A percentile compares a stretch with the other conserved stretches of the same genome.
Evolutionary conservation across 1,140 invertebrate species (phyloP).

Genomic region (Sinonovacula constricta): DNA sequence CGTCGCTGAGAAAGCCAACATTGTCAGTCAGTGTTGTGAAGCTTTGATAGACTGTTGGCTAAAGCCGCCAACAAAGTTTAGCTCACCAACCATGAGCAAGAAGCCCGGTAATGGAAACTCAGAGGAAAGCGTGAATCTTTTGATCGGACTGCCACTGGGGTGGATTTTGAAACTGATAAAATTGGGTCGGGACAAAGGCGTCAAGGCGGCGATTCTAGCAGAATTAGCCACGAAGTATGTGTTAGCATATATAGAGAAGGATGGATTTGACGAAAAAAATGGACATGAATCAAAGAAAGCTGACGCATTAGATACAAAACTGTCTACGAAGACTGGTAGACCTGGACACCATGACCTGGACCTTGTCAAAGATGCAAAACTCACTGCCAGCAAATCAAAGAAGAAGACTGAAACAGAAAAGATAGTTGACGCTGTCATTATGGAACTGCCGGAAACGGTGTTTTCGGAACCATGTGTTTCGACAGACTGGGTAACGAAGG

Average conservation of each 20-base stretch:
- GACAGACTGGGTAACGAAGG: slow-evolving; percentile 72
- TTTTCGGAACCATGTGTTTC: slow-evolving; percentile 64
- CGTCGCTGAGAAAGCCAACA: slow-evolving; percentile 67
- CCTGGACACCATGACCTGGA: slow-evolving; percentile 17
- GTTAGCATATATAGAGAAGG: slow-evolving; percentile 54
- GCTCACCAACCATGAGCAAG: slow-evolving; percentile 57
- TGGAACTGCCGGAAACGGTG: slow-evolving; percentile 68
- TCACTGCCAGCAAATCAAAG: slow-evolving; percentile 40
- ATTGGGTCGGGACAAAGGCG: slow-evolving; percentile 62
- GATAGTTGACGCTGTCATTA: slow-evolving; percentile 66
- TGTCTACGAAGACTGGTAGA: slow-evolving; percentile 5
- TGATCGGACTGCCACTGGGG: slow-evolving; percentile 64
- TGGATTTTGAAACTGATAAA: slow-evolving; percentile 69
- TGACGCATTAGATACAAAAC: slow-evolving; percentile 18
- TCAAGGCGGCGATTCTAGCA: slow-evolving; percentile 58
- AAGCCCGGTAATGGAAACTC: slow-evolving; percentile 41
- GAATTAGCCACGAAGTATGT: slow-evolving; percentile 67
- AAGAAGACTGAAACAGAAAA: slow-evolving; percentile 55
- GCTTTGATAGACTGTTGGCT: slow-evolving; percentile 74
- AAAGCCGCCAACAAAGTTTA: slow-evolving; percentile 67
- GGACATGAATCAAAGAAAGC: slow-evolving; percentile 19
- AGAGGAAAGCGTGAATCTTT: slow-evolving; percentile 54
- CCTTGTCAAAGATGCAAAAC: slow-evolving; percentile 40
- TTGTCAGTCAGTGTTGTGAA: slow-evolving; percentile 66
- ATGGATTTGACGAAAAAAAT: slow-evolving; percentile 46